Base-by-base conservation (phyloP, 2,888 invertebrate species). In the Syrphus vitripennis region DNA sequence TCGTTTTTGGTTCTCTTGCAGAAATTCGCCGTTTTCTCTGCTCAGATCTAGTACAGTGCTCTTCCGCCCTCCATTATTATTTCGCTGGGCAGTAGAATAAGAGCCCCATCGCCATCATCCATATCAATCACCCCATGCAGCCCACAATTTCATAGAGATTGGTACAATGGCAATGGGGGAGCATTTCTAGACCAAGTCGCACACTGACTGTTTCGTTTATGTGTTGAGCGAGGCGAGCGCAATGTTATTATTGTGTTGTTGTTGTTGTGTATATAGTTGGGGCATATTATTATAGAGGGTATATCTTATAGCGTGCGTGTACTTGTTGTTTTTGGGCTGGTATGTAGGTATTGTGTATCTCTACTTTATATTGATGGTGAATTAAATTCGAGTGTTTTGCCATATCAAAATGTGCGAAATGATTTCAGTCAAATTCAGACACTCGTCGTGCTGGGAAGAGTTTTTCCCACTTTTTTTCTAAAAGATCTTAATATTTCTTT, bases 381-480 rank as follows among this genome's bases (percentile, higher is more conserved):
- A 82, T 86, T 86, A 75, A 82, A 88, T 91, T 91, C 91, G 90
- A 91, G 91, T 90, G 92, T 91, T 91, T 91, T 91, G 75, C 79
- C 91, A 91, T 90, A 91, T 90, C 91, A 90, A 92, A 91, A 91
- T 91, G 92, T 91, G 91, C 91, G 91, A 92, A 91, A 91, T 91
- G 90, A 90, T 91, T 91, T 91, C 92, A 91, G 91, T 91, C 91
- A 92, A 91, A 91, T 91, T 91, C 91, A 91, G 91, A 92, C 91
- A 90, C 91, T 92, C 92, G 91, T 91, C 92, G 91, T 91, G 91
- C 92, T 91, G 91, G 91, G 91, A 92, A 92, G 91, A 91, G 92
- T 91, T 91, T 92, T 83, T 91, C 86, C 84, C 86, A 86, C 72
- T 78, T 82, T 71, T 82, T 63, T 14, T n/a, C n/a, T n/a, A n/a